Base-by-base conservation (phyloP, 2,113 vertebrate genomes). In the Shinisaurus crocodilurus region DNA sequence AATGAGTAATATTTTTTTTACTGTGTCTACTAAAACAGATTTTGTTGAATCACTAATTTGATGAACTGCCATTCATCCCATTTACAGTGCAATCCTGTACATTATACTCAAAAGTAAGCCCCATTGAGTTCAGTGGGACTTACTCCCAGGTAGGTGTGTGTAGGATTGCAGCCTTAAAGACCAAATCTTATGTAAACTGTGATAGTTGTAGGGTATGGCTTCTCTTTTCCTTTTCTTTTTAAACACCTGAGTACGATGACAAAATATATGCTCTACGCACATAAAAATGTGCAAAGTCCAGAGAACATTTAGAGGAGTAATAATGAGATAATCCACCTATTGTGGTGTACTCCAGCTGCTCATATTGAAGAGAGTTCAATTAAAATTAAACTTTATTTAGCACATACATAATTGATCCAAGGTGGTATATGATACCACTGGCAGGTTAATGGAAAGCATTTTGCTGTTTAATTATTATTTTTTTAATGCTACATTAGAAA, bases 351-450 rank as follows among this genome's bases (percentile, higher is more conserved):
- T 96, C 95, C 93, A 97, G 94, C 93, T 96, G 93, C 88, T 94
- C 83, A 85, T 92, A 91, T 95, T 96, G 96, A 96, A 97, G 95
- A 96, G 93, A 84, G 87, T 93, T 95, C 96, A 97, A 95, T 96
- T 80, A 88, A 88, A 67, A 88, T 88, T 97, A 97, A 97, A 96
- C 92, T 96, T 97, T 96, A 96, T 96, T 97, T 95, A 95, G 94
- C 90, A 90, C 86, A 89, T 93, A 95, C 91, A 96, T 96, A 96
- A 96, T 94, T 97, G 92, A 96, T 97, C 93, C 93, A 96, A 92
- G 91, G 82, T 96, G 90, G 87, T 94, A 82, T 94, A 90, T 93
- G 90, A 96, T 95, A 88, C 95, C 91, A 95, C 76, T 67, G 77
- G 89, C 94, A 96, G 80, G 70, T 94, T 92, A 95, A 92, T 93